A percentile compares a stretch with the other conserved stretches of the same genome.
These are phyloP conservation scores for Holacanthus passer DNA, from an alignment of 2,113 vertebrate species.

Conservation along the genomic window DNA sequence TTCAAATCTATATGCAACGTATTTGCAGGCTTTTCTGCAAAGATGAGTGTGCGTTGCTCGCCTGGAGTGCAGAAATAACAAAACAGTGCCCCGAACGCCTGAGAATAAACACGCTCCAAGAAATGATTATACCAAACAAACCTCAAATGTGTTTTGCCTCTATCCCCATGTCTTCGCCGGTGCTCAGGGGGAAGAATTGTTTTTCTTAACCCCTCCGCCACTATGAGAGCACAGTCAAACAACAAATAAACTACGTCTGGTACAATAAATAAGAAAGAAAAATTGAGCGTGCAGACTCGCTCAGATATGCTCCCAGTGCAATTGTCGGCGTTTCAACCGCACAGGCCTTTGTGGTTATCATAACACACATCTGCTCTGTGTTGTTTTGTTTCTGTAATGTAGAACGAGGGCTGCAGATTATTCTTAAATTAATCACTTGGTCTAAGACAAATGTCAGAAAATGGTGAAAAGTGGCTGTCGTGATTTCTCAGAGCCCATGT, in stretches of 20 bases:
- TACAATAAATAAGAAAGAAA: slow-evolving; percentile 43
- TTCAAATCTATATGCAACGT: slow-evolving; percentile 49
- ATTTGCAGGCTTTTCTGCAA: slow-evolving; percentile 32
- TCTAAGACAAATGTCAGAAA: neutral
- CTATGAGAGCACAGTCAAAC: slow-evolving; percentile 39
- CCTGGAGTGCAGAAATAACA: slow-evolving; percentile 38
- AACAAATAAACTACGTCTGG: slow-evolving; percentile 48
- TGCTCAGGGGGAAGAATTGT: slow-evolving; percentile 52
- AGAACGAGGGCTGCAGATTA: neutral
- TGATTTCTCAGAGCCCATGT: neutral
- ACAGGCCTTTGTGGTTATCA: neutral
- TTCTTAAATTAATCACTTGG: neutral
- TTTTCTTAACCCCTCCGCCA: slow-evolving; percentile 5
- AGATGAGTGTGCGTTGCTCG: slow-evolving; percentile 15
- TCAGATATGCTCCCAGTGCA: slow-evolving; percentile 26
- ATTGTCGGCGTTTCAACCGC: slow-evolving; percentile 24
- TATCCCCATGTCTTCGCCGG: slow-evolving; percentile 31
- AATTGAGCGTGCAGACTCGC: slow-evolving; percentile 12
- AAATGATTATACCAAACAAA: slow-evolving; percentile 71
- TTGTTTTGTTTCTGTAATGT: neutral
- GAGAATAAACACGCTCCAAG: slow-evolving; percentile 62
- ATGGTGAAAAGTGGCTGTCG: neutral
- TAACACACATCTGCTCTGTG: neutral
- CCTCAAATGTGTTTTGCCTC: slow-evolving; percentile 35
- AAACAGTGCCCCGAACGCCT: slow-evolving; percentile 1